Conservation (phyloP, 92 coral and sea anemone species). For the Epizoanthus rinbou region DNA sequence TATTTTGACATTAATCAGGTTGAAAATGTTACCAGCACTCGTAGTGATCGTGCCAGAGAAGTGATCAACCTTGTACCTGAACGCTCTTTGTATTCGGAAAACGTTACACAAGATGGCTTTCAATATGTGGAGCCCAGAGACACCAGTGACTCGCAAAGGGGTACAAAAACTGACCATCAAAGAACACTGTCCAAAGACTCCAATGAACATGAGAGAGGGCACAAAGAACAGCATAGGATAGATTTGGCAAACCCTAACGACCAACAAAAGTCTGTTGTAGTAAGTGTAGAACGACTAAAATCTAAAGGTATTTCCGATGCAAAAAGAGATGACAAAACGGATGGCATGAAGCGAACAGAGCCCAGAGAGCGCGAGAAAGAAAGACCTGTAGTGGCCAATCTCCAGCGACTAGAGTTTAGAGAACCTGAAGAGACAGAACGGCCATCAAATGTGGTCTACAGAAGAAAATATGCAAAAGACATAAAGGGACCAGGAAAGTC, state of each 20-base stretch:
- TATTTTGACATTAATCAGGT: slow-evolving; percentile 18
- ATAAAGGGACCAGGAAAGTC: not conserved
- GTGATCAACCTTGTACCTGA: too few species aligned
- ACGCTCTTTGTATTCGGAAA: not conserved
- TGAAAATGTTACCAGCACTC: slow-evolving; percentile 21
- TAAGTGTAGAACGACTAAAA: not conserved
- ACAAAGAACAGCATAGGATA: not conserved
- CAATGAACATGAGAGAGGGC: not conserved
- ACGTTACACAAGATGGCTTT: not conserved
- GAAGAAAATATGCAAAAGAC: slow-evolving; percentile 3
- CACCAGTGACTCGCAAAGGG: too few species aligned
- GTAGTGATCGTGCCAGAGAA: not conserved
- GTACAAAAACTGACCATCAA: not conserved
- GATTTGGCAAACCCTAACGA: not conserved
- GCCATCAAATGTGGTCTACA: slow-evolving; percentile 10
- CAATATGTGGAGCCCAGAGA: not conserved
- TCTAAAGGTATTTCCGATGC: not conserved
- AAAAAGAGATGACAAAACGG: not conserved
- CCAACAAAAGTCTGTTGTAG: slow-evolving; percentile 9
- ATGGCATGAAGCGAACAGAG: not conserved
- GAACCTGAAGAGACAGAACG: not conserved
- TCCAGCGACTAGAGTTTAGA: slow-evolving; percentile 3
- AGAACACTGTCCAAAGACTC: not conserved
- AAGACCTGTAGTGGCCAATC: slow-evolving; percentile 11
- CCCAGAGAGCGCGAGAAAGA: slow-evolving; percentile 12